Evolutionary conservation across 2,888 invertebrate species (phyloP).

Genomic region (Netelia melanura): DNA sequence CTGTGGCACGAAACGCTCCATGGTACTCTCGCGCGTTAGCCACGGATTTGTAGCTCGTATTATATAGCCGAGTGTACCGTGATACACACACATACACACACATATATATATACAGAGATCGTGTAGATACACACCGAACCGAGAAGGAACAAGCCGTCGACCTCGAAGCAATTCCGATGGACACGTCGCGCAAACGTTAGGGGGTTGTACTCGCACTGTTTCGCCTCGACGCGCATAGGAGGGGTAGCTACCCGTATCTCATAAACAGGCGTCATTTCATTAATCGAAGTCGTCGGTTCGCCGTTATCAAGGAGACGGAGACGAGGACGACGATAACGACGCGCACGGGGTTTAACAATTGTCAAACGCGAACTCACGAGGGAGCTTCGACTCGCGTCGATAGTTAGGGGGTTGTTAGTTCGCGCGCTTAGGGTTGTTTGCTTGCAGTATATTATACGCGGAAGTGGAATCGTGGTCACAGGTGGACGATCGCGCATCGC

Average conservation of each 20-base stretch:
- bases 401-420: background rate
- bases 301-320: background rate
- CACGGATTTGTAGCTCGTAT: constrained; percentile 65
- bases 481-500: constrained; percentile 54
- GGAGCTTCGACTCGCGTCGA: background rate
- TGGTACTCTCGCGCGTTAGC: constrained; percentile 56
- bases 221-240: background rate
- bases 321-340: no score
- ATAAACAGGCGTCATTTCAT: constrained; percentile 43
- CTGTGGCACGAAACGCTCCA: background rate
- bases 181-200: constrained; percentile 43
- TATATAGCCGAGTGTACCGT: constrained; percentile 42
- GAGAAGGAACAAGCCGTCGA: constrained; percentile 51
- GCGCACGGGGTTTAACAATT: background rate
- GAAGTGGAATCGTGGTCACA: constrained; percentile 41
- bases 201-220: constrained; percentile 31
- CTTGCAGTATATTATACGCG: background rate
- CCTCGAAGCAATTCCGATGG: constrained; percentile 65
- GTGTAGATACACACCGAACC: constrained; percentile 11
- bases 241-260: background rate
- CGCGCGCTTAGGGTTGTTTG: background rate
- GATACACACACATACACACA: constrained; percentile 4
- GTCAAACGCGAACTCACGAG: background rate
- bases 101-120: constrained; percentile 6
- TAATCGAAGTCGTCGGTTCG: constrained; percentile 49